Evolutionary conservation across 1,140 invertebrate species (phyloP), one percentile per base, ranked within the genome.

Genomic region (Drosophila repletoides): DNA sequence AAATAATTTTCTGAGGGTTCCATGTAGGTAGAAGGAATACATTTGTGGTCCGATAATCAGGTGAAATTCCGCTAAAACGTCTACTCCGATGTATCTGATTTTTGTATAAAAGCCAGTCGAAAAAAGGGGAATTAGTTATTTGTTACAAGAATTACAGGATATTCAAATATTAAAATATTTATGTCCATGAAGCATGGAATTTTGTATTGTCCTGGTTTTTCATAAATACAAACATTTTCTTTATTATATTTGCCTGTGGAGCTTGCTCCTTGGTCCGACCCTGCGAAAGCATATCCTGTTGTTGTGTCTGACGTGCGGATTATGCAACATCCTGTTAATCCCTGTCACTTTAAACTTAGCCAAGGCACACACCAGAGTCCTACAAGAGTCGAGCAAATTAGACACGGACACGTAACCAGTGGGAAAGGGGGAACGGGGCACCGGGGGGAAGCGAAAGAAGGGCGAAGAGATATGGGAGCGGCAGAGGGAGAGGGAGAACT

Each of bases 291-390:
- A 66, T 76, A 81, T 83, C 73, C 79, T 84, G 79, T 86, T 86
- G 48, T 63, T 72, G 72, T 76, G 73, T 84, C 79, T 86, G 80
- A 65, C 70, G 49, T 55, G 34, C 59, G 86, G 87, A 88, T 88
- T 88, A 88, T 88, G 87, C 86, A 88, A 88, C 87, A 88, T 88
- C 87, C 87, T 86, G 86, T 88, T 87, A 83, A 87, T 88, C 87
- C 80, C 87, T 87, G 76, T 88, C 86, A 88, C 86, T 86, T 88
- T 72, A 84, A 84, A 84, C 71, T 79, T 84, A 56, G 59, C 55
- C 55, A 72, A 65, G 45, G 53, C 66, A 46, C 52, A 58, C 70
- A 63, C n/a, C n/a, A n/a, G n/a, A n/a, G n/a, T n/a, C n/a, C n/a
- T 29, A 60, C 21, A 67, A 28, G 64, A 72, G 64, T 69, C 53